Evolutionary conservation across 2,888 invertebrate genomes (phyloP), one percentile per base, ranked within the genome.

Genomic region (Pseudococcus jackbeardsleyi): DNA sequence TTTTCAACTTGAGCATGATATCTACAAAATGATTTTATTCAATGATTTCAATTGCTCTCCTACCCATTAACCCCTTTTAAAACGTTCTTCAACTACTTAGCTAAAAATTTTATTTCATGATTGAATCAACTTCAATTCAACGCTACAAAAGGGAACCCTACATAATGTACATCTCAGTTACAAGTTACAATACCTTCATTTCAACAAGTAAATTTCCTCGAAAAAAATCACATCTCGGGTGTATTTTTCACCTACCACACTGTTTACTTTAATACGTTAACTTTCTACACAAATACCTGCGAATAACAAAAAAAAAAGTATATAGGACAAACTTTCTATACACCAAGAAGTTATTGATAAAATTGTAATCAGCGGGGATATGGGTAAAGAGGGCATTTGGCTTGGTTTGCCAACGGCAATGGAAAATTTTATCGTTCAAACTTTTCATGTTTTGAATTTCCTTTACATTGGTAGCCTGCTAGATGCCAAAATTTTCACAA

Each of bases 381-480:
- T 19, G 19, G 19, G 59, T 8, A 19, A 19, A 59, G 59, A 19
- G 59, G 59, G 59, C 8, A 59, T 33, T 59, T 19, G 59, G 59
- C 19, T n/a, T 19, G 59, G 59, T 59, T 59, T 59, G 59, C 59
- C 59, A 19, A 59, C 59, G 19, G 59, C 59, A 19, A 59, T 59
- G 59, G 59, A 59, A 59, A 59, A 59, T 59, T n/a, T 59, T 59
- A 59, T 59, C 59, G 59, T 19, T 19, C 9, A 59, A 59, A 59
- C 19, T 59, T 59, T 59, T n/a, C 59, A 59, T 59, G 59, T 59
- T 59, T 59, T 59, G 19, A 6, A 54, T 54, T 54, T 54, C 15
- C 54, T 33, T 33, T 33, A 33, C 26, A 33, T 33, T 33, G 26
- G 26, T 54, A 54, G 17, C 15, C 54, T 17, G 54, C 17, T 54